Conservation (phyloP, 2,113 vertebrate species). For the Scolopax mira region DNA sequence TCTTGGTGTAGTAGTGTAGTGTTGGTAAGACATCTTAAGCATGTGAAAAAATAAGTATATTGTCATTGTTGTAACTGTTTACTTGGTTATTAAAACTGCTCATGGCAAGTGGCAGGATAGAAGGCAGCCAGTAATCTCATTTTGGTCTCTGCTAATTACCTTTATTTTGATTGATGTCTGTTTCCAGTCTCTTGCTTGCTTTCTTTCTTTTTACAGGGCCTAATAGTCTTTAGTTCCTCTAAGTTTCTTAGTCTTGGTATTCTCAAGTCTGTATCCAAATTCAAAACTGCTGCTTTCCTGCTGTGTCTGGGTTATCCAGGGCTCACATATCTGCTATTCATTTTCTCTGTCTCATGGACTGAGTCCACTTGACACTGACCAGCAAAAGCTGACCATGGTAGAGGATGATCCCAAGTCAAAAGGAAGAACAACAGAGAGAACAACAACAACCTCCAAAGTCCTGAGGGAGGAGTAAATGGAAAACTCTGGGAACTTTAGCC, state of each 20-base stretch:
- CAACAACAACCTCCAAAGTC: background rate
- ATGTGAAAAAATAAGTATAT: background rate
- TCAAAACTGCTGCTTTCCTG: background rate
- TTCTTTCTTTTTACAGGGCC: background rate
- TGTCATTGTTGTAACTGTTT: background rate
- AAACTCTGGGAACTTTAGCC: background rate
- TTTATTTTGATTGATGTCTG: background rate
- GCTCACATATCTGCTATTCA: background rate
- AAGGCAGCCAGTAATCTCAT: background rate
- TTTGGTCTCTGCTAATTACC: background rate
- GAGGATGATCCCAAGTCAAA: background rate
- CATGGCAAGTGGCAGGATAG: background rate
- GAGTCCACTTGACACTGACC: background rate
- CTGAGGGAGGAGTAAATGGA: background rate
- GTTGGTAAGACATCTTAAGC: background rate
- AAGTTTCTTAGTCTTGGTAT: background rate
- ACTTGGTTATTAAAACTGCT: background rate
- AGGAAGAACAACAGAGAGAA: background rate
- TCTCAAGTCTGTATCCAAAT: background rate
- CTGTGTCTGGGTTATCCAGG: background rate
- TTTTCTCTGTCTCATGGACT: background rate
- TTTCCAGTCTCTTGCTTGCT: background rate
- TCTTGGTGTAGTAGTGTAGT: background rate
- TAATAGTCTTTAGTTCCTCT: background rate
- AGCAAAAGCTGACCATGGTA: background rate